Base-by-base conservation (phyloP, 2,797 vertebrate genomes). In the Perodicticus potto region DNA sequence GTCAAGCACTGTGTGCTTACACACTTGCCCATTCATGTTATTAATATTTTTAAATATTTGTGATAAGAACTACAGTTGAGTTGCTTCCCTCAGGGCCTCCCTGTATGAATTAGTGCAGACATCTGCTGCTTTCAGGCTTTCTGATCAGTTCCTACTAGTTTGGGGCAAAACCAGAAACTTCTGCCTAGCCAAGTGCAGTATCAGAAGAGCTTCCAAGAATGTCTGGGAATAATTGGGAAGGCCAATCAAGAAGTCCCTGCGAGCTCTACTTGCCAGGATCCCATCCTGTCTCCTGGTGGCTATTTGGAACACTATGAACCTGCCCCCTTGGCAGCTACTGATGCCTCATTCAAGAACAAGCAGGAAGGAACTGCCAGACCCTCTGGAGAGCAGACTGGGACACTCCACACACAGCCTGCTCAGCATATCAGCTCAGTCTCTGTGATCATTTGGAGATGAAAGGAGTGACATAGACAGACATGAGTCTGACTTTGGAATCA, bases 11-110 rank as follows among this genome's bases (percentile, higher is more conserved):
- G 5, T 13, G 69, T 67, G 23, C 86, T 59, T 8, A 1, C 23
- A 49, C 45, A 74, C 93, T 72, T 93, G 91, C 89, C 91, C 80
- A 43, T 96, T 92, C 88, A 73, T 86, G 93, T 86, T 78, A n/a
- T 57, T 92, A 19, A 40, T 17, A 53, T 84, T 97, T 96, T 93
- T 49, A 65, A 96, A 92, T 85, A 82, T 93, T 87, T 95, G 88
- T 93, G 89, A 97, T 96, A 95, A 97, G 94, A 92, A 69, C 73
- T 74, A 83, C 83, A 87, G 70, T 92, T 72, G 63, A 73, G 80
- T 40, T 88, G 72, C 84, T 93, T 90, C 53, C 67, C 86, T 86
- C 1, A 7, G 81, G 91, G 87, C 85, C 59, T 94, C 67, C 14
- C 5, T 77, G 65, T 2, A 34, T 92, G 81, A 81, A 94, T 92